These are phyloP conservation scores for Leptinotarsa rubiginosa DNA, from an alignment of 2,888 invertebrate species.

Conservation along the genomic window DNA sequence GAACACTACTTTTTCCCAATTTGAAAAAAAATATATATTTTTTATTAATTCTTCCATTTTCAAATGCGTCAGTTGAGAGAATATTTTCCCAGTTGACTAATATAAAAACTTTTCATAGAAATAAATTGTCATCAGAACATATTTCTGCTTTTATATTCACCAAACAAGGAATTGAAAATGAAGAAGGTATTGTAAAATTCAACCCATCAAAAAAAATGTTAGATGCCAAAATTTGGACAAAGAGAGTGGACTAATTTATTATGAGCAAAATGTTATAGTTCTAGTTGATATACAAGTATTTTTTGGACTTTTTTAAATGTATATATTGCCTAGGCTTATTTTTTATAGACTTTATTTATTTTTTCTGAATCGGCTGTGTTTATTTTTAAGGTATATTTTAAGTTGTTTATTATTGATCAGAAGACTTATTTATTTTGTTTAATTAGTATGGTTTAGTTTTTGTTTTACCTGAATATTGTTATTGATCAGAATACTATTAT, in stretches of 20 bases:
- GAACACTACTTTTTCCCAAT: neutral
- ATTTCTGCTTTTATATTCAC: neutral
- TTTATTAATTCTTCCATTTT: neutral
- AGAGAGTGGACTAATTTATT: neutral
- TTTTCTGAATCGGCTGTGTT: too few relatives aligned
- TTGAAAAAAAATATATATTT: neutral
- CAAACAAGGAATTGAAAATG: conserved; percentile 3
- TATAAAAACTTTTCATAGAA: conserved; percentile 11
- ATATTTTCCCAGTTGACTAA: conserved; percentile 14
- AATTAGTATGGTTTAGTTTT: too few relatives aligned
- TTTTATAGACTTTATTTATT: too few relatives aligned
- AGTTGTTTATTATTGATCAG: too few relatives aligned
- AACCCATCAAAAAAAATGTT: neutral
- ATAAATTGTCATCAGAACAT: conserved; percentile 5
- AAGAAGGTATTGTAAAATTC: conserved; percentile 13
- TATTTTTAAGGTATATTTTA: too few relatives aligned
- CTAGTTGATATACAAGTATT: too few relatives aligned
- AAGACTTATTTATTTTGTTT: too few relatives aligned
- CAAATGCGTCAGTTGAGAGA: conserved; percentile 17
- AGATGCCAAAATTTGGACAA: neutral
- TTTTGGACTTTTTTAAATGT: too few relatives aligned
- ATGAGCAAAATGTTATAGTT: neutral
- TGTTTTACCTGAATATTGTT: too few relatives aligned
- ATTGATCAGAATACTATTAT: too few relatives aligned
- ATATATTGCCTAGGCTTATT: too few relatives aligned